Percentiles rank a stretch among this genome's conserved stretches.
phyloP scores from a whole-genome alignment of 2,888 invertebrate genomes.

The Eurois occulta region DNA sequence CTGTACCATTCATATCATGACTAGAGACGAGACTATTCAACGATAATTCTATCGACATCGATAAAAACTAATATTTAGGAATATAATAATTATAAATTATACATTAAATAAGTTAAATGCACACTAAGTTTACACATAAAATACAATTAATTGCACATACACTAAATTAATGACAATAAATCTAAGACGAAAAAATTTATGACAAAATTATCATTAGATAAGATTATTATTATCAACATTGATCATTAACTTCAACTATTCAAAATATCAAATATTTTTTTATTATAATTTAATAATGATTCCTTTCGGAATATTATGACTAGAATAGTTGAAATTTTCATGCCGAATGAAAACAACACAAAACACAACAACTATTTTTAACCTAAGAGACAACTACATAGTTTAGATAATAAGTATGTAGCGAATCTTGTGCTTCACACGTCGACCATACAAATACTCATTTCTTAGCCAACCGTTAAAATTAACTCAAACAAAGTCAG shows the following conservation, averaged over 20 bases:
- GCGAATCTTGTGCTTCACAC: slow-evolving; percentile 86
- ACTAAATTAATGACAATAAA: slow-evolving; percentile 85
- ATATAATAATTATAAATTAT: slow-evolving; percentile 72
- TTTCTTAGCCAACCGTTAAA: slow-evolving; percentile 73
- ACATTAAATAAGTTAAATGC: slow-evolving; percentile 83
- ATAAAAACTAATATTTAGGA: slow-evolving; percentile 63
- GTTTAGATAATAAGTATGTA: slow-evolving; percentile 74
- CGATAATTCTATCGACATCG: slow-evolving; percentile 50
- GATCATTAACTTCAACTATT: slow-evolving; percentile 75
- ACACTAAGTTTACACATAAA: slow-evolving; percentile 84
- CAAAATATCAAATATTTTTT: slow-evolving; percentile 76
- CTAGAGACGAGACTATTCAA: slow-evolving; percentile 57
- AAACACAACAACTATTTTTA: slow-evolving; percentile 87
- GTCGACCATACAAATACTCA: slow-evolving; percentile 70
- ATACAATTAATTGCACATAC: slow-evolving; percentile 88
- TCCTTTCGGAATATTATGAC: slow-evolving; percentile 73
- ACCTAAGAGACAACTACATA: slow-evolving; percentile 82
- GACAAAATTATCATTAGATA: slow-evolving; percentile 80
- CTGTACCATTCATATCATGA: slow-evolving; percentile 51
- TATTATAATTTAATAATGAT: slow-evolving; percentile 67
- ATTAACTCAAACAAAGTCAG: slow-evolving; percentile 71
- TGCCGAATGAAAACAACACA: slow-evolving; percentile 84
- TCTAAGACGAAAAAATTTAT: slow-evolving; percentile 83
- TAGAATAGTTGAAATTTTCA: slow-evolving; percentile 82
- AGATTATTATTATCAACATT: slow-evolving; percentile 75